Base-by-base conservation (phyloP, 53 echinoderm and acorn worm genomes). In the Glandiceps talaboti region DNA sequence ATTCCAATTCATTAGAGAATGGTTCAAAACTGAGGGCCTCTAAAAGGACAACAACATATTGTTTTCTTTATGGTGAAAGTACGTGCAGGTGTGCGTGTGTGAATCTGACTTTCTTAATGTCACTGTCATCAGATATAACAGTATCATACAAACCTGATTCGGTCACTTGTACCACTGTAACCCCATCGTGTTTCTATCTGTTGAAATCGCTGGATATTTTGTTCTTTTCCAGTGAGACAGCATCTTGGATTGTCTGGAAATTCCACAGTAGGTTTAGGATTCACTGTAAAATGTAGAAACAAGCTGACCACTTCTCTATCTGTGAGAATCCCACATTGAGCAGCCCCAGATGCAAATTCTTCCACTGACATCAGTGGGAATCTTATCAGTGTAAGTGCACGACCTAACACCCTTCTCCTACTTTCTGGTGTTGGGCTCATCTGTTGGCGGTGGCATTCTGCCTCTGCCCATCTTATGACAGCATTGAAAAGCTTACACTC, bases 311-410 rank as follows among this genome's bases (percentile, higher is more conserved):
- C 99, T 82, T 99, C 99, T 31, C 89, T 81, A 32, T 99, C 99
- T 25, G 91, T 91, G 45, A 99, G 86, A 30, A 99, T 88, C 26
- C 99, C 99, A 0, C 93, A 99, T 79, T 99, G 93, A 14, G 93
- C 99, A 14, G 97, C 91, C 29, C 88, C 86, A 74, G 89, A 91
- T 10, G 99, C 99, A 93, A 94, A 99, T 80, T 99, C 99, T 82
- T 99, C 99, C 14, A 99, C 93, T 1, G 99, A 91, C 99, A 99
- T 94, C 29, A 99, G 85, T 1, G 99, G 99, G 78, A 99, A 99
- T 14, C 99, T 86, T 30, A 99, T 94, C 73, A 99, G 82, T 31
- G 89, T 93, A 26, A 99, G 86, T 29, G 97, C 93, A 27, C 87
- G 85, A 14, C 91, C 89, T 14, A 97, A 86, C 30, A 89, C 97